Evolutionary conservation across 2,888 invertebrate species (phyloP), one percentile per base, ranked within the genome.

Genomic region (Vanessa cardui): DNA sequence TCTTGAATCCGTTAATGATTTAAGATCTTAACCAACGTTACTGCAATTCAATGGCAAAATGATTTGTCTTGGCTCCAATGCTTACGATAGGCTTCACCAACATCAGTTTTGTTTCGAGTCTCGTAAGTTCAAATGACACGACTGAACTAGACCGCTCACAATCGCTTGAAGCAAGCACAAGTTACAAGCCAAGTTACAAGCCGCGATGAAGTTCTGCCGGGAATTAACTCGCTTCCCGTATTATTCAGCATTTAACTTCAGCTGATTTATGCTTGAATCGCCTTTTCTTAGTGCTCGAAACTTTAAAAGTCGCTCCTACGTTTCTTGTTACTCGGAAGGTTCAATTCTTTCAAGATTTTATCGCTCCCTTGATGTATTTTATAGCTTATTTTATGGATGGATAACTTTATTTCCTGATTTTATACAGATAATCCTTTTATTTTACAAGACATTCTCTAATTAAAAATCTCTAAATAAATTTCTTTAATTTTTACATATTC

Each of bases 261-360:
- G 47, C 58, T 49, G 58, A 49, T 64, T 49, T 58, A 49, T 58
- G n/a, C n/a, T 54, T 21, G 31, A 50, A 50, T 50, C 56, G 56
- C 45, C 52, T 63, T 58, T 47, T 31, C 56, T 63, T 47, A 31
- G 47, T 47, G 46, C 58, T 64, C n/a, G 44, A 64, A 64, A 39
- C 21, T 58, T 58, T 54, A 31, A 54, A 54, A 54, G 31, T n/a
- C 16, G n/a, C 39, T 39, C 12, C 18, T 49, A 49, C 20, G 20
- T 49, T 49, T 31, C 20, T 21, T 15, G 21, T 50, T 20, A 21
- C 52, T 54, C 16, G 7, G 31, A 54, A 31, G 31, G 31, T 26
- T 39, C 39, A 39, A 39, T 39, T 39, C 39, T 39, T 31, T 31
- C 26, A 31, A 16, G 52, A 54, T 54, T 54, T 54, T 54, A 54